Base-by-base conservation (phyloP, 2,113 vertebrate species). In the Thoracochromis brauschi region DNA sequence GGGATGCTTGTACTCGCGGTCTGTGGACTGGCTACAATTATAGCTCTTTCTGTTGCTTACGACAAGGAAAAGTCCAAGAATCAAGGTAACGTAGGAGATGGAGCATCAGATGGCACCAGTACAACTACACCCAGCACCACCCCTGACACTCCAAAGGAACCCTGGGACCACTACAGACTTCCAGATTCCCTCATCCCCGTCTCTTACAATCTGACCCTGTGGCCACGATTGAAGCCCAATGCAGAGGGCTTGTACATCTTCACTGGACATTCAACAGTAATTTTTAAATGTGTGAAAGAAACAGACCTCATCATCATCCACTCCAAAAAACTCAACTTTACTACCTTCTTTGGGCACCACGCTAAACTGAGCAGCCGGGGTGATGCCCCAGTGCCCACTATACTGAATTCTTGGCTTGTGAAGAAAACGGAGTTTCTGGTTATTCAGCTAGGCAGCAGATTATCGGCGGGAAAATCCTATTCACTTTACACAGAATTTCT, bases 281-380 rank as follows among this genome's bases (percentile, higher is more conserved):
- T 91, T 80, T 98, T 99, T 14, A 1, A 0, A n/a, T 99, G 99
- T 47, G 1, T 24, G 7, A 68, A 92, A 33, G 31, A 95, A 53
- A 99, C 98, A 0, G 0, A 97, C 35, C 82, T 98, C 81, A 96
- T 99, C 89, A 93, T 99, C 85, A 98, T 99, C 90, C 98, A 99
- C 93, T 97, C 97, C 95, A 97, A 96, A 63, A 97, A 97, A 63
- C 97, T 99, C 57, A 98, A 97, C 87, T 95, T 98, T 90, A 98
- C 96, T 2, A 2, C 1, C 6, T 89, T 94, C 5, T 2, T 17
- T 0, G 55, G 49, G 2, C 89, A 94, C 55, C 81, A 17, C 0
- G 91, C 92, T 17, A 79, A 11, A 0, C 81, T 98, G 85, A 17
- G 3, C 0, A 91, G 83, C 0, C 10, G 92, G 53, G 24, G 1